Base-by-base conservation (phyloP, 2,113 vertebrate species). In the Myotis davidii region DNA sequence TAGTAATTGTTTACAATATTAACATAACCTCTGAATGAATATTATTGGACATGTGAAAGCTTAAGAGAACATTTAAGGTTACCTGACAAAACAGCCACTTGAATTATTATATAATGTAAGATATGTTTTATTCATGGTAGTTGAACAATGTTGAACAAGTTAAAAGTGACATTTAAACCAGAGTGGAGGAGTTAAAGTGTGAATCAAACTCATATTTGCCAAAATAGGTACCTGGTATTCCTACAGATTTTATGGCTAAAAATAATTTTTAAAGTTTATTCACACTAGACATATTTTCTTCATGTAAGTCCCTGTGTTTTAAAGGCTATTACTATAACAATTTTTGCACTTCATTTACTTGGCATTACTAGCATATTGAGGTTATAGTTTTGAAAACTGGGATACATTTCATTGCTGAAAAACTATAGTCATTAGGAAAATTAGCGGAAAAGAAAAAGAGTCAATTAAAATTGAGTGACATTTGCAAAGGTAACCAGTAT, bases 91-190 rank as follows among this genome's bases (percentile, higher is more conserved):
- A 92, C 48, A 90, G 17, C 5, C 65, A 88, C 91, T 91, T 96
- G 72, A 82, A 85, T 96, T 91, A 88, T 96, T 97, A 95, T 20
- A 25, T 94, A 94, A 94, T 91, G 42, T 59, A 79, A 94, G 39
- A 90, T 97, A 90, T 97, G 90, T 96, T 96, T 96, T 95, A 96
- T 97, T 97, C 96, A 96, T 96, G 61, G 96, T 93, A 95, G 84
- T 96, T 95, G 91, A 96, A 94, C 84, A 92, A 78, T 65, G 48
- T 85, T 93, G 92, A 96, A 94, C 59, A 96, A 96, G 87, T 95
- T 97, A 94, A 93, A 94, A 94, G 37, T 96, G 96, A 96, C 87
- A 96, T 96, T 97, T 97, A 97, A 96, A 93, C 65, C 34, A 96
- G 37, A 82, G 92, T 95, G 94, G 87, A 94, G 96, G 92, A 96